Conservation (phyloP, 2,888 invertebrate species). For the Arenicola marina region DNA sequence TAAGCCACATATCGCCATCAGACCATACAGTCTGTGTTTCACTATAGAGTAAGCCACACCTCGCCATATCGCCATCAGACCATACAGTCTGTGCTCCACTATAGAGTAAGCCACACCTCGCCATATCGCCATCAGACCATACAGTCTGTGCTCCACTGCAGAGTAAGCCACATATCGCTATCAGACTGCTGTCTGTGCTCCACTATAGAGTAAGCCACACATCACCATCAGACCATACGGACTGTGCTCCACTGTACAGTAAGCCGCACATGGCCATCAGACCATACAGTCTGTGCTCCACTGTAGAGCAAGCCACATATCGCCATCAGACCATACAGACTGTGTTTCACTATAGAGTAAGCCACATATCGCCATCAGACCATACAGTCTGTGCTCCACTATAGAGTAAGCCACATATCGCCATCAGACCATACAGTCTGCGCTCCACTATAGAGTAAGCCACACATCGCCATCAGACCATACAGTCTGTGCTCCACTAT, state of each 20-base stretch:
- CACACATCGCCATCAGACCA: constrained; percentile 19
- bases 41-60: constrained; percentile 26
- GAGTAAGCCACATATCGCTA: constrained; percentile 23
- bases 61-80: constrained; percentile 17
- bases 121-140: constrained; percentile 20
- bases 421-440: constrained; percentile 23
- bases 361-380: constrained; percentile 19
- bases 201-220: constrained; percentile 25
- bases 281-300: constrained; percentile 23
- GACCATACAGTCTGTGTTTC: constrained; percentile 24
- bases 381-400: constrained; percentile 22
- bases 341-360: constrained; percentile 27
- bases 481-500: constrained; percentile 23
- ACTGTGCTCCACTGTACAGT: constrained; percentile 26
- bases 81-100: constrained; percentile 22
- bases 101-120: constrained; percentile 25
- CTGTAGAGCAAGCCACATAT: constrained; percentile 25
- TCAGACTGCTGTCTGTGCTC: constrained; percentile 24
- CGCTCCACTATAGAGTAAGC: constrained; percentile 27
- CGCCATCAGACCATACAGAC: constrained; percentile 21
- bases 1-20: constrained; percentile 19
- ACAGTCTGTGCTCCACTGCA: constrained; percentile 21
- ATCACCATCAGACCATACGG: constrained; percentile 22
- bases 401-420: constrained; percentile 25
- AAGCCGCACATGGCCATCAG: constrained; percentile 18